Evolutionary conservation across 2,797 vertebrate genomes (phyloP).

Genomic region (Phalanger gymnotis): DNA sequence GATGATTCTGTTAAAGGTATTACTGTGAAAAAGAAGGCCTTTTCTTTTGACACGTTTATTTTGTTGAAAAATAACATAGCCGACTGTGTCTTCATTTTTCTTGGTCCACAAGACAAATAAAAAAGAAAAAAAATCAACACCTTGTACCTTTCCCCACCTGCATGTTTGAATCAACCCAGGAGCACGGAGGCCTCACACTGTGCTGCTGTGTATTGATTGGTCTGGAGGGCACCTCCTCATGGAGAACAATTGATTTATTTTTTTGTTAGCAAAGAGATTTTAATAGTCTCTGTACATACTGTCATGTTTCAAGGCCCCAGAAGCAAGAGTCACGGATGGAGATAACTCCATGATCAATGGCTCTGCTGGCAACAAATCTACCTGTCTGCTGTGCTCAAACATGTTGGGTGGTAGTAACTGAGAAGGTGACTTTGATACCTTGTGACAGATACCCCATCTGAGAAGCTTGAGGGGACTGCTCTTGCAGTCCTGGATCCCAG

Average conservation of each 20-base stretch:
- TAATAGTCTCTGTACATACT: slow-evolving; percentile 82
- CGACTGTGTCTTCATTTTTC: slow-evolving; percentile 75
- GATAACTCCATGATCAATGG: slow-evolving; percentile 78
- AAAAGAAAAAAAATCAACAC: slow-evolving; percentile 60
- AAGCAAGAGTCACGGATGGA: slow-evolving; percentile 78
- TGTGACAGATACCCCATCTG: slow-evolving; percentile 66
- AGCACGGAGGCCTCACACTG: slow-evolving; percentile 70
- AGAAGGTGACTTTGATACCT: slow-evolving; percentile 71
- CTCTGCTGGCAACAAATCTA: slow-evolving; percentile 73
- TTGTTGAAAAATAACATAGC: not conserved
- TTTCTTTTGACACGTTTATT: slow-evolving; percentile 18
- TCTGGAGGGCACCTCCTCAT: slow-evolving; percentile 83
- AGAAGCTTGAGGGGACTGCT: slow-evolving; percentile 55
- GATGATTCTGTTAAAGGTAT: slow-evolving; percentile 41
- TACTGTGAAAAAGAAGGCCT: not conserved
- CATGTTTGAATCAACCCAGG: slow-evolving; percentile 77
- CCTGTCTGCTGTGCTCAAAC: slow-evolving; percentile 71
- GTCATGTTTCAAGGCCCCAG: slow-evolving; percentile 73
- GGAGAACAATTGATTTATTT: slow-evolving; percentile 85
- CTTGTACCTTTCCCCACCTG: slow-evolving; percentile 77
- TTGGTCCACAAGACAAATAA: slow-evolving; percentile 60
- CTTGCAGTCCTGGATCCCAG: slow-evolving; percentile 41
- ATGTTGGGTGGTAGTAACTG: slow-evolving; percentile 67
- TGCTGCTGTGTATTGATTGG: slow-evolving; percentile 81
- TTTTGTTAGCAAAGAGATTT: slow-evolving; percentile 82